phyloP scores from a whole-genome alignment of 2,113 vertebrate genomes.

The Silurus asotus region DNA sequence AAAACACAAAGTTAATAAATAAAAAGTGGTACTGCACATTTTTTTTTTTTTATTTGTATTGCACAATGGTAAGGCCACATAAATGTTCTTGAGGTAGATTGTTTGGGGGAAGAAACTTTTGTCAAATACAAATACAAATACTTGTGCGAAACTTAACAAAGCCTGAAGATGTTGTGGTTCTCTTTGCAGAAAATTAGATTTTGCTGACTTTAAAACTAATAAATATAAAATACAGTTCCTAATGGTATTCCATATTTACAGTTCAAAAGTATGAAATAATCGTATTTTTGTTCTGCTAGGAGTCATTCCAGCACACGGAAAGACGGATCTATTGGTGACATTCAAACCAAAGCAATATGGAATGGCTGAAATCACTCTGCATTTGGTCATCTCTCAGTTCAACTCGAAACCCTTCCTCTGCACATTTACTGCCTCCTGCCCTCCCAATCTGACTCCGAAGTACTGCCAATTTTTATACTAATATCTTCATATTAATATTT shows the following conservation, averaged over 20 bases:
- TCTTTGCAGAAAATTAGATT: not conserved
- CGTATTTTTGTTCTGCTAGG: conserved; percentile 66
- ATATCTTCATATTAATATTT: not conserved
- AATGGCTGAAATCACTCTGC: conserved; percentile 80
- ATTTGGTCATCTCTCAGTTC: conserved; percentile 84
- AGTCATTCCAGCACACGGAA: conserved; percentile 83
- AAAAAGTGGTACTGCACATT: no score
- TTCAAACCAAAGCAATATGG: conserved; percentile 82
- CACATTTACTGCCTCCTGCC: conserved; percentile 82
- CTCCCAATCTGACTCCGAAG: conserved; percentile 71
- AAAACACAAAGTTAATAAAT: no score
- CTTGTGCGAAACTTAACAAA: no score
- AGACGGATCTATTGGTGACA: conserved; percentile 72
- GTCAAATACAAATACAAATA: no score
- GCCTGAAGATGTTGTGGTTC: not conserved
- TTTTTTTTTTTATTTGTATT: no score
- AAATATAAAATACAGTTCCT: not conserved
- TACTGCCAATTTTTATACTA: conserved; percentile 56
- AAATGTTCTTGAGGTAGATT: no score
- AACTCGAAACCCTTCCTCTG: conserved; percentile 81
- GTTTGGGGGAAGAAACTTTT: no score
- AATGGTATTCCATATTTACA: not conserved
- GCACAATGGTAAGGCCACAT: no score
- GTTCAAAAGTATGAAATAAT: not conserved
- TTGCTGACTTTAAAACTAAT: not conserved